A percentile compares a stretch with the other conserved stretches of the same genome.
Conservation (phyloP, 23 tunicate species). For the Styela clava region DNA sequence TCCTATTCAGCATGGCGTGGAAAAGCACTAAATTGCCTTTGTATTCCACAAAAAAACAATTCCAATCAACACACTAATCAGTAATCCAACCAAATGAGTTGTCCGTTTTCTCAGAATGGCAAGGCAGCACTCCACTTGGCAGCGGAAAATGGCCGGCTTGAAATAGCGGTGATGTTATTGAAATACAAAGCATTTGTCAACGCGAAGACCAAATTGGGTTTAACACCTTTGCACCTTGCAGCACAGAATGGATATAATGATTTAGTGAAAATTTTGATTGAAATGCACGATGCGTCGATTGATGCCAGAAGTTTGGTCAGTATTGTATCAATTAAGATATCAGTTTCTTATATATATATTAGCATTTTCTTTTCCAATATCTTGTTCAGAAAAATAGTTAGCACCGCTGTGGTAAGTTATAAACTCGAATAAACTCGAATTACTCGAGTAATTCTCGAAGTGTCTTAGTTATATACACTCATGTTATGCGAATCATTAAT, state of each 20-base stretch:
- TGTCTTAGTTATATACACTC: too few species aligned
- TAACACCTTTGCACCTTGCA: constrained; percentile 88
- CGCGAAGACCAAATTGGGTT: constrained; percentile 90
- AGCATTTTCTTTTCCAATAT: background rate
- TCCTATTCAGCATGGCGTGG: too few species aligned
- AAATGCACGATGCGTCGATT: constrained; percentile 57
- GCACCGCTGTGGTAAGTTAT: too few species aligned
- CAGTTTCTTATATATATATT: background rate
- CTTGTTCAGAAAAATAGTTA: too few species aligned
- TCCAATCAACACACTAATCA: too few species aligned
- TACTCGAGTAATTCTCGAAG: too few species aligned
- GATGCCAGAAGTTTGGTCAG: constrained; percentile 78
- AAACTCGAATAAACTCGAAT: too few species aligned
- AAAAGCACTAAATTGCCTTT: too few species aligned
- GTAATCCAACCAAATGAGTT: too few species aligned
- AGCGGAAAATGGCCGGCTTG: constrained; percentile 74
- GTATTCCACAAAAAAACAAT: too few species aligned
- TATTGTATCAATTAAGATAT: background rate
- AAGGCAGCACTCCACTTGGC: constrained; percentile 94
- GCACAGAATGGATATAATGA: constrained; percentile 80
- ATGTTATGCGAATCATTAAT: too few species aligned
- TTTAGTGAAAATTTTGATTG: constrained; percentile 58
- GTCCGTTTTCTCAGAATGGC: too few species aligned
- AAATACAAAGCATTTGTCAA: constrained; percentile 80
- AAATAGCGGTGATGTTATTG: constrained; percentile 66